A percentile compares a stretch with the other conserved stretches of the same genome.
These are phyloP conservation scores for Pygoscelis antarcticus DNA, from an alignment of 2,113 vertebrate species.

Conservation along the genomic window DNA sequence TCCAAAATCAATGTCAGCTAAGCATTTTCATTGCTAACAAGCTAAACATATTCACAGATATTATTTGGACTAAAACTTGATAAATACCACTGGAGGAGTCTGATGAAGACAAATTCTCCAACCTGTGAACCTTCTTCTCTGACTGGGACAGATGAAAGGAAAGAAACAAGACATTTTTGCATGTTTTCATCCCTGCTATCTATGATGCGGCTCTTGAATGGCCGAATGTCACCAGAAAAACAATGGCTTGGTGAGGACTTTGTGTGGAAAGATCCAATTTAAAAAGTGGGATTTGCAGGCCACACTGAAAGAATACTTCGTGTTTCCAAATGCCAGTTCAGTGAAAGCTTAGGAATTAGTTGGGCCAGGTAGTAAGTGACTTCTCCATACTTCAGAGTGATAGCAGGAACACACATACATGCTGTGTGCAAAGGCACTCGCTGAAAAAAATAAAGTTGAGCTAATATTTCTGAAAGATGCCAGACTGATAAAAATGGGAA, in stretches of 20 bases:
- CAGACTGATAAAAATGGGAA: neutral
- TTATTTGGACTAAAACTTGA: neutral
- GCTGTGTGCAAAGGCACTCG: neutral
- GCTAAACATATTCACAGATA: conserved; percentile 16
- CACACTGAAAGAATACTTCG: neutral
- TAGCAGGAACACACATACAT: neutral
- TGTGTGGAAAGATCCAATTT: neutral
- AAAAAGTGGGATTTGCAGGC: neutral
- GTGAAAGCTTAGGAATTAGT: neutral
- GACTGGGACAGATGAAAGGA: neutral
- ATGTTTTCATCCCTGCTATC: neutral
- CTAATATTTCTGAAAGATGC: neutral
- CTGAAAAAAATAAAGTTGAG: neutral
- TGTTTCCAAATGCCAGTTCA: neutral
- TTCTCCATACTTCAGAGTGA: neutral
- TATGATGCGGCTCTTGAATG: neutral
- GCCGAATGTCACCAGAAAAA: neutral
- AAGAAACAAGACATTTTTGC: neutral
- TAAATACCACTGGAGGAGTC: neutral
- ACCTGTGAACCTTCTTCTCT: neutral
- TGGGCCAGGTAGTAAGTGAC: neutral
- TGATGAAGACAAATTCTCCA: neutral
- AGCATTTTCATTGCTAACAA: neutral
- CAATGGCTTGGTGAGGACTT: neutral
- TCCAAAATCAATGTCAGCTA: conserved; percentile 18